Conservation (phyloP, 2,113 vertebrate species). For the Myiopsitta monachus region DNA sequence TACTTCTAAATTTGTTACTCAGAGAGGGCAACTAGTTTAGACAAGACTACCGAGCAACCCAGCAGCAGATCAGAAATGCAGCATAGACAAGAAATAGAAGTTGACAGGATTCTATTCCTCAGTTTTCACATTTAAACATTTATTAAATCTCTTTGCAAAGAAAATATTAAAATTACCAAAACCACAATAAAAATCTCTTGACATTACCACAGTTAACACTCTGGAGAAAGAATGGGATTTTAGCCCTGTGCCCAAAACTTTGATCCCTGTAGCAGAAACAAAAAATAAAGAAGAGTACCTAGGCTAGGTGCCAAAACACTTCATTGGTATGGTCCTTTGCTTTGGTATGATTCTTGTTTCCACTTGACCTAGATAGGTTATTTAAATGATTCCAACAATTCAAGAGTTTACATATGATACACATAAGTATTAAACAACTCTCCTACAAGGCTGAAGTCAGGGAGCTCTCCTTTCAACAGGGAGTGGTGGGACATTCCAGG, state of each 20-base stretch:
- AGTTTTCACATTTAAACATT: background rate
- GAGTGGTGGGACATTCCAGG: background rate
- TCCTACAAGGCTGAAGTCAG: background rate
- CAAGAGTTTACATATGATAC: accelerated
- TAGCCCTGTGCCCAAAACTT: background rate
- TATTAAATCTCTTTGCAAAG: no score
- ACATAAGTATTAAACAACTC: background rate
- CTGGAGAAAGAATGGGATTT: background rate
- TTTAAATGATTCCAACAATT: background rate
- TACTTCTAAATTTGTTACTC: background rate
- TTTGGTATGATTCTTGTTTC: background rate
- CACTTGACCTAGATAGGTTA: background rate
- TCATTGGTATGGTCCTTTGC: background rate
- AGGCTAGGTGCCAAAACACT: background rate
- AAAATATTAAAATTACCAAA: no score
- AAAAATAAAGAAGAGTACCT: background rate
- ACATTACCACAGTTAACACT: background rate
- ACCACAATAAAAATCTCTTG: background rate
- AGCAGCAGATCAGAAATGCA: background rate
- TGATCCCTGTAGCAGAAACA: background rate
- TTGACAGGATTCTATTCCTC: background rate
- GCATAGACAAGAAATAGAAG: accelerated
- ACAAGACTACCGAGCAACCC: background rate
- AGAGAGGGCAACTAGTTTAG: background rate
- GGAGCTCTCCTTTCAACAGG: background rate